A percentile compares a stretch with the other conserved stretches of the same genome.
Conservation (phyloP, 2,113 vertebrate species). For the Mobula birostris region DNA sequence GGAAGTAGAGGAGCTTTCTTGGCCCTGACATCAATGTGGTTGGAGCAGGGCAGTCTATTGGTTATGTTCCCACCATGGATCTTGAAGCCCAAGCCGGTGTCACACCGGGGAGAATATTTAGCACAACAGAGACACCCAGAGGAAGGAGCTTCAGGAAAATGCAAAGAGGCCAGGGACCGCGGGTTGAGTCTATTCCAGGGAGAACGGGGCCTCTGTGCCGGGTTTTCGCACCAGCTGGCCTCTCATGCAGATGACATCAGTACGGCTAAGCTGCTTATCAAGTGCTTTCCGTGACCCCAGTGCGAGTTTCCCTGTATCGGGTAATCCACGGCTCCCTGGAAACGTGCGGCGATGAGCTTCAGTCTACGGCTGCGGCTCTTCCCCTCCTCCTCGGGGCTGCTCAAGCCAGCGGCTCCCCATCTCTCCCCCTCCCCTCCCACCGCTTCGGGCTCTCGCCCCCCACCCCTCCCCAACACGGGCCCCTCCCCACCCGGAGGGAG, state of each 20-base stretch:
- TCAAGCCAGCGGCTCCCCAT: too few species aligned
- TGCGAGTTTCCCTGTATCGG: neutral
- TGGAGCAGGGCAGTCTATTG: too few species aligned
- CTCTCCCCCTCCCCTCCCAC: neutral
- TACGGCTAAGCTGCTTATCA: neutral
- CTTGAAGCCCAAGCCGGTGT: neutral
- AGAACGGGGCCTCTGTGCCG: neutral
- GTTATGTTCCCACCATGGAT: too few species aligned
- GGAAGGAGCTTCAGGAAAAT: neutral
- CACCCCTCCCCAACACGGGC: too few species aligned
- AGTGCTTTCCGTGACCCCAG: neutral
- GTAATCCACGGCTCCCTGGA: neutral
- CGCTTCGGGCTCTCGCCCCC: neutral
- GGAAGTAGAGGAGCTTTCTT: too few species aligned
- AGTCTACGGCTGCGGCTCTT: neutral
- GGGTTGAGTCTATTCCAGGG: neutral
- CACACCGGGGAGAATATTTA: neutral
- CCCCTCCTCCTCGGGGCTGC: too few species aligned
- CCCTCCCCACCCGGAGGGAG: too few species aligned
- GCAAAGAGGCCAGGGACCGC: too few species aligned
- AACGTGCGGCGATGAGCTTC: neutral
- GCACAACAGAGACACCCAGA: too few species aligned
- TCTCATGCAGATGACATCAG: neutral
- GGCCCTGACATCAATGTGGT: too few species aligned
- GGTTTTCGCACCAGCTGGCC: neutral